Evolutionary conservation across 2,113 vertebrate species (phyloP), one percentile per base, ranked within the genome.

Genomic region (Gadus chalcogrammus): DNA sequence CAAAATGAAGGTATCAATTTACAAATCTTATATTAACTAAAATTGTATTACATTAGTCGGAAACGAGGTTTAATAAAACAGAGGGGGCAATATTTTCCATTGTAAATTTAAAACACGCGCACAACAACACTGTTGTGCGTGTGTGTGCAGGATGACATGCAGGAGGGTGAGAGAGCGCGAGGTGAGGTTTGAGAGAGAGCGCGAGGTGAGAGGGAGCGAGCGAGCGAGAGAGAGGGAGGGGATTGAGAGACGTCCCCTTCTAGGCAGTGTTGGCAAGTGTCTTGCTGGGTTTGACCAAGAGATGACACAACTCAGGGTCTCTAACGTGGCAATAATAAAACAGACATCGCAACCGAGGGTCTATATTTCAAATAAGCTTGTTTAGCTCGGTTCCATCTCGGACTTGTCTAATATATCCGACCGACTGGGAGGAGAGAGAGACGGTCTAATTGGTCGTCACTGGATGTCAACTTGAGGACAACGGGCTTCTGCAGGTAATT

Each of bases 71-170:
- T 48, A 48, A 48, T 9, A 48, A 7, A 48, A 12, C 8, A 42
- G 38, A 9, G 42, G 42, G 11, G 31, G 31, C 2, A 35, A 35
- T 35, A 35, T 81, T 86, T 74, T 67, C 70, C 58, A 48, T 64
- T 76, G 63, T 69, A 69, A 63, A 53, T 6, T 1, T 72, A 77
- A 48, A 67, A 67, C 78, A 42, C 38, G 11, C 38, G 5, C 38
- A 42, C 5, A 6, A 42, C 38, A 42, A 42, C 38, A 42, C 38
- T 42, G 38, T 24, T 77, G 63, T 80, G 68, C 81, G 38, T 69
- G 68, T 65, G 38, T 69, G 68, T 65, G 73, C 76, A 58, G 65
- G 73, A 17, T 64, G 20, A 42, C 5, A 42, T 64, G 61, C 4
- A 17, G 20, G 24, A 42, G 55, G 62, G 64, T 15, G 42, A 64